A percentile compares a stretch with the other conserved stretches of the same genome.
These are phyloP conservation scores for Ciconia maguari DNA, from an alignment of 2,113 vertebrate species.

Conservation along the genomic window DNA sequence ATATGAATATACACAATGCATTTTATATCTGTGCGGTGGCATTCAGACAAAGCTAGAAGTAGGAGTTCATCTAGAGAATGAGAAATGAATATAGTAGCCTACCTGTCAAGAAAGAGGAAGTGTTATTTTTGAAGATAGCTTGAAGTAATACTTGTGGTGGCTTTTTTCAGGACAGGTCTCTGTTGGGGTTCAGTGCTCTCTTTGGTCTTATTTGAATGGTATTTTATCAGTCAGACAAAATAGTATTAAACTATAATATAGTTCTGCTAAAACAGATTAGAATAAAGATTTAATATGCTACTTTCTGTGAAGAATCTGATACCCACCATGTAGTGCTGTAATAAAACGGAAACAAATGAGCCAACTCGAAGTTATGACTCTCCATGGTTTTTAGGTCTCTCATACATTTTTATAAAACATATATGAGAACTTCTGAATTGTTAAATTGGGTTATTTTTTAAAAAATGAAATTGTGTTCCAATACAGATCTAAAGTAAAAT, in stretches of 20 bases:
- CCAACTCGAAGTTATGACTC: constrained; percentile 74
- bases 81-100: not conserved
- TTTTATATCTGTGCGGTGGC: not conserved
- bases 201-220: constrained; percentile 72
- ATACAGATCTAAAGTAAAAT: not conserved
- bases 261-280: constrained; percentile 76
- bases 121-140: constrained; percentile 28
- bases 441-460: constrained; percentile 60
- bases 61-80: not conserved
- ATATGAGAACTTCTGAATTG: constrained; percentile 69
- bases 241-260: constrained; percentile 72
- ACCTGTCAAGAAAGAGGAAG: constrained; percentile 8
- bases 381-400: constrained; percentile 71
- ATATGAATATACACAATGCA: not conserved
- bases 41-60: not conserved
- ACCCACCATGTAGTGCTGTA: constrained; percentile 65
- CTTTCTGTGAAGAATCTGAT: constrained; percentile 66
- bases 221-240: constrained; percentile 75
- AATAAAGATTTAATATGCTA: constrained; percentile 79
- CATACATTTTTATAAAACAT: constrained; percentile 77
- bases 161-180: constrained; percentile 17
- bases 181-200: constrained; percentile 57
- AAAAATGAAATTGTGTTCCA: constrained; percentile 40
- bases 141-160: not conserved
- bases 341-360: constrained; percentile 77